Base-by-base conservation (phyloP, 2,113 vertebrate species). In the Platichthys flesus region DNA sequence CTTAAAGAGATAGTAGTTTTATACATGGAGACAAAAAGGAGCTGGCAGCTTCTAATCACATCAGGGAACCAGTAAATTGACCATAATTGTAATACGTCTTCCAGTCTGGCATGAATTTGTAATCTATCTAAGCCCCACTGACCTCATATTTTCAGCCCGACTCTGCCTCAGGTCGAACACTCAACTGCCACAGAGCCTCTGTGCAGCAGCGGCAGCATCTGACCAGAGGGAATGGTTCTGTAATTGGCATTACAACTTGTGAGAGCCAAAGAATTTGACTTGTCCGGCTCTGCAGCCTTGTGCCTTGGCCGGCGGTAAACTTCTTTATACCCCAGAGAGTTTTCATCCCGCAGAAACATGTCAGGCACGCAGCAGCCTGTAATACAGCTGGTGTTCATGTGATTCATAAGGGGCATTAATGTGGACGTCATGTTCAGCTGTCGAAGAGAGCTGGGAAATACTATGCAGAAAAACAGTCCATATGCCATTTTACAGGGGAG, bases 191-290 rank as follows among this genome's bases (percentile, higher is more conserved):
- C 78, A 74, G 52, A 73, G 67, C 28, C 4, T 67, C 56, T 52
- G 68, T 1, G 67, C 37, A 69, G 79, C 75, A 56, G 74, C 26
- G 14, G 72, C 64, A 64, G 74, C 79, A 74, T 71, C 64, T 76
- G 79, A 85, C 85, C 24, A 8, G 80, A 54, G 85, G 60, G 58
- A 87, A 81, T 65, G 77, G 24, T 66, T 79, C 66, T 67, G 62
- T 77, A 85, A 87, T 79, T 79, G 80, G 62, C 83, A 71, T 79
- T 74, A 83, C 88, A 79, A 81, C 68, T 78, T 81, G 60, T 66
- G 71, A 82, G 83, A 87, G 83, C 74, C 71, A 60, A 85, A 88
- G 74, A 69, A 82, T 49, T 83, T 10, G 12, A 12, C 9, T 42
- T 31, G 31, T 31, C 31, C 31, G 31, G 31, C 31, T 31, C 6